phyloP scores from a whole-genome alignment of 1,140 invertebrate genomes.

The Chymomyza costata region DNA sequence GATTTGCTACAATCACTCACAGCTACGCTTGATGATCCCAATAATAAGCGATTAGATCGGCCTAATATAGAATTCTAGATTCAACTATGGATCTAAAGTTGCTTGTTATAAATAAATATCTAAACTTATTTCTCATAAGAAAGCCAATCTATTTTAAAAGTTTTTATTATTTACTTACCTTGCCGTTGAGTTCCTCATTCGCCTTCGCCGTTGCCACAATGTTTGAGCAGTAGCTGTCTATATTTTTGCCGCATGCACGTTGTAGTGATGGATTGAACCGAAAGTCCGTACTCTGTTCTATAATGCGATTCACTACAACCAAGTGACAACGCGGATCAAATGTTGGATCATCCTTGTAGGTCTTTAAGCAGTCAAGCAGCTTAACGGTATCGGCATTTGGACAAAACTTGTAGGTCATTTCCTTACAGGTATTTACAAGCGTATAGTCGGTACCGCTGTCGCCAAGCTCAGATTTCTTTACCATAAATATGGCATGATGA shows the following conservation, averaged over 20 bases:
- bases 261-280: constrained; percentile 90
- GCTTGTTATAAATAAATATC: background rate
- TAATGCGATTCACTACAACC: constrained; percentile 91
- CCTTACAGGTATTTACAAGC: constrained; percentile 87
- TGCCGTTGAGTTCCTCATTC: constrained; percentile 80
- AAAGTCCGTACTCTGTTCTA: constrained; percentile 94
- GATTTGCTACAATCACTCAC: constrained; percentile 58
- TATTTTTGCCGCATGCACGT: constrained; percentile 84
- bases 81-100: background rate
- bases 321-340: constrained; percentile 92
- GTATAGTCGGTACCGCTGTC: constrained; percentile 92
- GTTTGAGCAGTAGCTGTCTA: constrained; percentile 81
- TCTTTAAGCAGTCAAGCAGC: constrained; percentile 84
- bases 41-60: constrained; percentile 45
- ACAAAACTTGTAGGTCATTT: constrained; percentile 90
- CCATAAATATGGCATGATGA: constrained; percentile 87
- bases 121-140: too few species aligned
- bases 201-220: constrained; percentile 73
- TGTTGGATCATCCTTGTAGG: constrained; percentile 85
- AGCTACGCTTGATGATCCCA: constrained; percentile 56
- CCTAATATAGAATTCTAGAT: constrained; percentile 35
- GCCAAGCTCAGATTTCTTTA: constrained; percentile 88
- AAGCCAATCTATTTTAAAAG: too few species aligned
- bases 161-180: constrained; percentile 65
- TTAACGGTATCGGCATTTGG: constrained; percentile 81